Evolutionary conservation across 2,888 invertebrate species (phyloP).

Genomic region (Chrysolina oricalcia): DNA sequence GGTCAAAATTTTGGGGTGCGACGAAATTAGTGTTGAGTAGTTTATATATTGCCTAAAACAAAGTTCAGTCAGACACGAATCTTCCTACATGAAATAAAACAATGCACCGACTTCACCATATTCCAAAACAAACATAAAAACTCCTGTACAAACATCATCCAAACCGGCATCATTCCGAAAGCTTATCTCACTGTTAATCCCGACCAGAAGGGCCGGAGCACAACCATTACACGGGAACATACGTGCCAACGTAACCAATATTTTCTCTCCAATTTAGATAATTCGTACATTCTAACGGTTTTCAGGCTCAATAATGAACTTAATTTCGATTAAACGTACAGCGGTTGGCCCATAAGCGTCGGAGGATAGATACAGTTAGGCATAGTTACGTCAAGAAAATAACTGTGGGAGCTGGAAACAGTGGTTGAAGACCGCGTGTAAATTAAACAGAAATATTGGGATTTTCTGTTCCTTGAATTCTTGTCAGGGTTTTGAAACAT

Average conservation of each 20-base stretch:
- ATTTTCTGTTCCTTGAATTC: not conserved
- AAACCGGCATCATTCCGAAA: not conserved
- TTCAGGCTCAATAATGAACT: constrained; percentile 61
- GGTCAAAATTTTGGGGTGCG: too few species aligned
- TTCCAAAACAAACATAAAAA: not conserved
- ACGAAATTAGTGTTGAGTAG: too few species aligned
- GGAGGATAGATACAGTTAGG: constrained; percentile 58
- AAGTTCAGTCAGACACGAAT: not conserved
- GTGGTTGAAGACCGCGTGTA: constrained; percentile 22
- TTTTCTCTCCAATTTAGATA: constrained; percentile 39
- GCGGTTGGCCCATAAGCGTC: constrained; percentile 59
- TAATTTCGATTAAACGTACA: constrained; percentile 63
- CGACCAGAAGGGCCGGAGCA: constrained; percentile 13
- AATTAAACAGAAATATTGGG: constrained; percentile 15
- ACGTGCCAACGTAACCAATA: constrained; percentile 35
- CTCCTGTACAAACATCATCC: not conserved
- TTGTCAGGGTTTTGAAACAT: not conserved
- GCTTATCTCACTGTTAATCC: constrained; percentile 32
- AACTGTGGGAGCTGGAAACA: constrained; percentile 47
- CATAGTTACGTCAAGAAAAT: constrained; percentile 59
- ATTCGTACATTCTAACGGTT: constrained; percentile 46
- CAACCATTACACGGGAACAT: not conserved
- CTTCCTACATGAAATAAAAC: not conserved
- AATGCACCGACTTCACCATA: not conserved
- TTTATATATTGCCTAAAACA: too few species aligned